Conservation (phyloP, 2,113 vertebrate species). For the Gobiocypris rarus region DNA sequence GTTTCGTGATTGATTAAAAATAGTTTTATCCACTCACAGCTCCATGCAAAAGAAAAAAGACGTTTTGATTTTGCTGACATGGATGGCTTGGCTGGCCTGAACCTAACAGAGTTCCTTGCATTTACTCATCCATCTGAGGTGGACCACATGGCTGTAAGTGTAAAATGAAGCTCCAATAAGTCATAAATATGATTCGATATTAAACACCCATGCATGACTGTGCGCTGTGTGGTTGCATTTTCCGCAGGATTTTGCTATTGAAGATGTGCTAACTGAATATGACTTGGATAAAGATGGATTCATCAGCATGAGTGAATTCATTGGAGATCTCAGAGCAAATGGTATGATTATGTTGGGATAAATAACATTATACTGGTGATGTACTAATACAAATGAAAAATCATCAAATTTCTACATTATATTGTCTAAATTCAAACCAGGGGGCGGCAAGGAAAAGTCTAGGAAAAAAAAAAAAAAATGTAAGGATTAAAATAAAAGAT, state of each 20-base stretch:
- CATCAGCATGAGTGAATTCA: slow-evolving; percentile 91
- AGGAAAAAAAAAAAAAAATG: too few species aligned
- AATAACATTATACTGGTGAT: neutral
- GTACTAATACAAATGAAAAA: too few species aligned
- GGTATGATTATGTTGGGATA: slow-evolving; percentile 69
- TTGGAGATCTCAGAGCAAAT: slow-evolving; percentile 87
- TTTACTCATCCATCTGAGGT: slow-evolving; percentile 95
- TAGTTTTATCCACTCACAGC: slow-evolving; percentile 70
- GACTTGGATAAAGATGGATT: slow-evolving; percentile 89
- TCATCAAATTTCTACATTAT: too few species aligned
- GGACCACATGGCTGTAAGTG: slow-evolving; percentile 91
- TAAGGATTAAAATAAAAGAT: too few species aligned
- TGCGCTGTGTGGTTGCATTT: neutral
- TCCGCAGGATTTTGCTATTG: slow-evolving; percentile 90
- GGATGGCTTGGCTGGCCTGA: slow-evolving; percentile 79
- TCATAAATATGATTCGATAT: neutral
- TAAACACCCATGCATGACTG: neutral
- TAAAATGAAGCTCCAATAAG: neutral
- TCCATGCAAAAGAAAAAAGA: slow-evolving; percentile 90
- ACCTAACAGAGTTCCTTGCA: slow-evolving; percentile 87
- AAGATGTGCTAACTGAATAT: slow-evolving; percentile 92
- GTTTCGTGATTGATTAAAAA: neutral
- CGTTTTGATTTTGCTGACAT: slow-evolving; percentile 89
- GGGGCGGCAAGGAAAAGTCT: too few species aligned
- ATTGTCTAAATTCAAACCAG: too few species aligned